Conservation (phyloP, 1,140 invertebrate species). For the Mizuhopecten yessoensis region DNA sequence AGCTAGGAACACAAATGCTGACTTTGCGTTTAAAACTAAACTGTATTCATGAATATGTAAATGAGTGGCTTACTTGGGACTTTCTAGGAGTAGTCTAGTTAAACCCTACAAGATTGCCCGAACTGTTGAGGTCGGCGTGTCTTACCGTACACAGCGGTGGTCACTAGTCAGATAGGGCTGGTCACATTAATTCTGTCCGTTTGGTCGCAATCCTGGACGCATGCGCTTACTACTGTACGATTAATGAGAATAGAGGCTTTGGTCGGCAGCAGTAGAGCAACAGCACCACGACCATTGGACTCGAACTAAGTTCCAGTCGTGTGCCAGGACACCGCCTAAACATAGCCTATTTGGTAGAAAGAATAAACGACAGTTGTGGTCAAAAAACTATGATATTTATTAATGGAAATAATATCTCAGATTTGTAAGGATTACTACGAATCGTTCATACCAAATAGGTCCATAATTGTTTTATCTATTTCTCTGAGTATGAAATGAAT, state of each 20-base stretch:
- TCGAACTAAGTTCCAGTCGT: neutral
- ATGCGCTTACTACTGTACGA: neutral
- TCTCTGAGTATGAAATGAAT: conserved; percentile 15
- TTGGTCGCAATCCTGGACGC: neutral
- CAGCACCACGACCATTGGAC: neutral
- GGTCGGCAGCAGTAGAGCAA: neutral
- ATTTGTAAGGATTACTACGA: neutral
- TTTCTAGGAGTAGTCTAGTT: neutral
- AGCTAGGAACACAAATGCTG: neutral
- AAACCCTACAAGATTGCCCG: neutral
- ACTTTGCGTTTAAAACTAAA: conserved; percentile 27
- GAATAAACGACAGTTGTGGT: neutral
- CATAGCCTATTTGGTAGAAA: neutral
- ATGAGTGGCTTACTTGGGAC: neutral
- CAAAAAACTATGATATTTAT: conserved; percentile 5
- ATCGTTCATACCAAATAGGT: neutral
- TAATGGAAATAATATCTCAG: neutral
- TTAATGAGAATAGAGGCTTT: neutral
- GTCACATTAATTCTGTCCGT: neutral
- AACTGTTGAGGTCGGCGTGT: neutral
- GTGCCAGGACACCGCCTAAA: neutral
- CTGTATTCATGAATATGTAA: conserved; percentile 24
- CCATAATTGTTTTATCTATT: neutral
- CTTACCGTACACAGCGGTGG: neutral
- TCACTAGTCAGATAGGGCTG: neutral